A percentile compares a stretch with the other conserved stretches of the same genome.
Evolutionary conservation across 2,113 vertebrate species (phyloP).

Genomic region (Aythya baeri): DNA sequence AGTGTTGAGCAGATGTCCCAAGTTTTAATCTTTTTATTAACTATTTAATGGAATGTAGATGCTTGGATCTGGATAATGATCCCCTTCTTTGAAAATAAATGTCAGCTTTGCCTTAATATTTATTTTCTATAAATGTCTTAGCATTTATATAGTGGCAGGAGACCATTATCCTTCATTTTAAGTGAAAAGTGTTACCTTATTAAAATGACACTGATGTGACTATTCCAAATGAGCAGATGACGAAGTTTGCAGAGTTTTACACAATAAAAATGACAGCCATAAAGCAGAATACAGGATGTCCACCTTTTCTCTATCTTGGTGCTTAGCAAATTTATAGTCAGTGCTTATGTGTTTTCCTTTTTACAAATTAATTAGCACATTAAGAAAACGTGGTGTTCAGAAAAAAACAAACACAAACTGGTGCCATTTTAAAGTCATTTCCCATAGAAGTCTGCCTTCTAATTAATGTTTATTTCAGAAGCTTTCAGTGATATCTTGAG

Average conservation of each 20-base stretch:
- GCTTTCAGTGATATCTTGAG: slow-evolving; percentile 80
- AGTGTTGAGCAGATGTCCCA: background rate
- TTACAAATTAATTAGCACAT: slow-evolving; percentile 69
- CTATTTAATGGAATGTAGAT: slow-evolving; percentile 60
- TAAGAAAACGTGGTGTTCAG: slow-evolving; percentile 72
- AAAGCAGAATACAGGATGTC: slow-evolving; percentile 75
- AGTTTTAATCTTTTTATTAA: slow-evolving; percentile 33
- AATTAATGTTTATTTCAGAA: slow-evolving; percentile 75
- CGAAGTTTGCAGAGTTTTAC: slow-evolving; percentile 74
- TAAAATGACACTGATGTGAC: slow-evolving; percentile 76
- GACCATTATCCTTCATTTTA: slow-evolving; percentile 71
- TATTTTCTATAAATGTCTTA: slow-evolving; percentile 82
- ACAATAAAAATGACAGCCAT: slow-evolving; percentile 71
- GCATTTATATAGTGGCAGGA: slow-evolving; percentile 71
- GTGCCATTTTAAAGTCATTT: slow-evolving; percentile 78
- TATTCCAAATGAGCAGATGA: slow-evolving; percentile 62
- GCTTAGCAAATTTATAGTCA: slow-evolving; percentile 75
- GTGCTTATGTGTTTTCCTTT: slow-evolving; percentile 73
- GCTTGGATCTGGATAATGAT: slow-evolving; percentile 65
- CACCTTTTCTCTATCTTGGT: slow-evolving; percentile 80
- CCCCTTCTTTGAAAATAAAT: slow-evolving; percentile 75
- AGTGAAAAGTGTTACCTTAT: slow-evolving; percentile 81
- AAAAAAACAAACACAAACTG: slow-evolving; percentile 31
- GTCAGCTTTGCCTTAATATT: slow-evolving; percentile 84
- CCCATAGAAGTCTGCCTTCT: slow-evolving; percentile 80